A percentile compares a stretch with the other conserved stretches of the same genome.
These are phyloP conservation scores for Spodoptera exigua DNA, from an alignment of 2,888 invertebrate genomes.

Conservation along the genomic window DNA sequence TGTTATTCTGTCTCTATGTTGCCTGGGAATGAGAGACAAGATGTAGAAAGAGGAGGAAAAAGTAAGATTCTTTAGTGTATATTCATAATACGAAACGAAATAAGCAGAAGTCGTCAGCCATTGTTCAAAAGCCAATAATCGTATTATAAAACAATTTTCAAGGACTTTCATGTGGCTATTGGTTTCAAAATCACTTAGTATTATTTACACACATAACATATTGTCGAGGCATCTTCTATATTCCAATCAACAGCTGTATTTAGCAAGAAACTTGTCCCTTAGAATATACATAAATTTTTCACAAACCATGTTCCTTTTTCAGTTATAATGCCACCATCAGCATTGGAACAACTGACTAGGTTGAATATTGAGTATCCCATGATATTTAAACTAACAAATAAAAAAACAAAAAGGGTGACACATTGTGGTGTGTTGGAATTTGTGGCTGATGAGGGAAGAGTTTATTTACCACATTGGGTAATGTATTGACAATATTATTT, in stretches of 20 bases:
- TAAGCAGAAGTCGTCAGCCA: background rate
- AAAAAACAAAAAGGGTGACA: slow-evolving; percentile 94
- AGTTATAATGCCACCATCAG: slow-evolving; percentile 99
- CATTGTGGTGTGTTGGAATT: slow-evolving; percentile 99
- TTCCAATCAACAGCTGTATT: no score
- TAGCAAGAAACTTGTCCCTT: no score
- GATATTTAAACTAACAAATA: slow-evolving; percentile 98
- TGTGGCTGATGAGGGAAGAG: slow-evolving; percentile 99
- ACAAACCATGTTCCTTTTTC: slow-evolving; percentile 70
- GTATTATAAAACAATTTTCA: background rate
- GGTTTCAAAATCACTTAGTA: no score
- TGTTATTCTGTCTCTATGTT: slow-evolving; percentile 98
- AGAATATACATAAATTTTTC: no score
- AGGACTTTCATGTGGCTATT: no score
- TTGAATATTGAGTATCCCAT: slow-evolving; percentile 99
- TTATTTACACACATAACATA: background rate
- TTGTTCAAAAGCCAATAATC: background rate
- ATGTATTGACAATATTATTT: slow-evolving; percentile 49
- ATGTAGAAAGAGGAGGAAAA: slow-evolving; percentile 98
- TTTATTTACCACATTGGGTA: slow-evolving; percentile 99
- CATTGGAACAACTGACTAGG: slow-evolving; percentile 96
- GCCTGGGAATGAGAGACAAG: slow-evolving; percentile 97
- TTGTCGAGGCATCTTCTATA: no score
- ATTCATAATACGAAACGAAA: background rate
- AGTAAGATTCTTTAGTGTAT: slow-evolving; percentile 89